Conservation (phyloP, 2,113 vertebrate genomes). For the Myotis brandtii region DNA sequence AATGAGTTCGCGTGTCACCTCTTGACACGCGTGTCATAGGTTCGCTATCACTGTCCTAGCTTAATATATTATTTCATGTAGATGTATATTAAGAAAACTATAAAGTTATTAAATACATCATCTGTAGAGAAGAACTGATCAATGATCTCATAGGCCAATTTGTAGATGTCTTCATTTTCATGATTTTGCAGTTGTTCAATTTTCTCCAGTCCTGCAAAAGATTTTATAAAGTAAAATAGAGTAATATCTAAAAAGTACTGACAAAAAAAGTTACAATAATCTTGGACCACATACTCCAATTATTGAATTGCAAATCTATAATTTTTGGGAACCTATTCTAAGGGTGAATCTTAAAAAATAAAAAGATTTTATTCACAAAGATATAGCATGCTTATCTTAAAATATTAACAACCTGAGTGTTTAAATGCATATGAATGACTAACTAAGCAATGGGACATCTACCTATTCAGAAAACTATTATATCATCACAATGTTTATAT, state of each 20-base stretch:
- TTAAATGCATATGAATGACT: background rate
- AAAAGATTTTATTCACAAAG: constrained; percentile 24
- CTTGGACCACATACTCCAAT: background rate
- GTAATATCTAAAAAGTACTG: constrained; percentile 10
- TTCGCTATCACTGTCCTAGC: background rate
- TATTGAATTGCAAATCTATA: background rate
- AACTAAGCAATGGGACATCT: background rate
- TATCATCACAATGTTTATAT: background rate
- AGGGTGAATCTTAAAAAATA: constrained; percentile 34
- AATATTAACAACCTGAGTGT: background rate
- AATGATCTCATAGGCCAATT: constrained; percentile 99
- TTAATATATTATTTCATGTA: constrained; percentile 33
- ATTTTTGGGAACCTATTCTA: constrained; percentile 2
- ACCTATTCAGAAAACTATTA: background rate
- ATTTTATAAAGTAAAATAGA: constrained; percentile 56
- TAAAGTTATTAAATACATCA: constrained; percentile 89
- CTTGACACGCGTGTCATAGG: too few species aligned
- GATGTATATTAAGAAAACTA: background rate
- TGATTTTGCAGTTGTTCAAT: constrained; percentile 99
- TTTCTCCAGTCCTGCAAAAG: constrained; percentile 95
- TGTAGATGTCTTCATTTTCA: constrained; percentile 99
- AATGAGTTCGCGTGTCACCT: too few species aligned
- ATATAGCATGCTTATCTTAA: background rate
- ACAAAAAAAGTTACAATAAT: constrained; percentile 14
- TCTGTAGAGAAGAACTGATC: constrained; percentile 99